Evolutionary conservation across 2,113 vertebrate genomes (phyloP).

Genomic region (Hippolais icterina): DNA sequence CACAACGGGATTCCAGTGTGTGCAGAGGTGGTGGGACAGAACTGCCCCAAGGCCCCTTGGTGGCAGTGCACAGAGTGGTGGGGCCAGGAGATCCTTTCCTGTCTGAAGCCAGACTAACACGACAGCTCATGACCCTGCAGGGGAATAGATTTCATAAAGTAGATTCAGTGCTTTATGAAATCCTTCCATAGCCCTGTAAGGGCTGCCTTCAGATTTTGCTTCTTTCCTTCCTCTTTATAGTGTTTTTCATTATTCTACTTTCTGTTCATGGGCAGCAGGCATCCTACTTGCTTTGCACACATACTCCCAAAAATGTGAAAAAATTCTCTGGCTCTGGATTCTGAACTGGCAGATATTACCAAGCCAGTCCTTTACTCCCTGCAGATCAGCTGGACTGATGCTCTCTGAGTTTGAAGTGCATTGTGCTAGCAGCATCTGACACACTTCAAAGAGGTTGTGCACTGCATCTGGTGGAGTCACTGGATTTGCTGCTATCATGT

Average conservation of each 20-base stretch:
- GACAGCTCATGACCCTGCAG: accelerated
- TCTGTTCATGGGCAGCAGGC: neutral
- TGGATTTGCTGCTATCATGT: neutral
- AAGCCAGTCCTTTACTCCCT: neutral
- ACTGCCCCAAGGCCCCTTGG: neutral
- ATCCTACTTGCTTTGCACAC: neutral
- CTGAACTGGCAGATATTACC: neutral
- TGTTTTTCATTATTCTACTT: neutral
- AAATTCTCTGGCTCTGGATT: neutral
- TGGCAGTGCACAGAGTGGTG: neutral
- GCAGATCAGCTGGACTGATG: neutral
- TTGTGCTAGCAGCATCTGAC: neutral
- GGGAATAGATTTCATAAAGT: neutral
- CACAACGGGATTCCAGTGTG: neutral
- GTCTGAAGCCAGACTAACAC: accelerated
- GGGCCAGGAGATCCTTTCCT: neutral
- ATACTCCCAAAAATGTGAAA: neutral
- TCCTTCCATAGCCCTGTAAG: neutral
- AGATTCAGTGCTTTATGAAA: neutral
- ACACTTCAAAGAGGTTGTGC: neutral
- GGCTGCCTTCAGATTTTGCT: neutral
- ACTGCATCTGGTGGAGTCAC: neutral
- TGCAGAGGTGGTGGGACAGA: neutral
- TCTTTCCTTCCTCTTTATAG: neutral
- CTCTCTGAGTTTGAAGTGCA: neutral